Conservation (phyloP, 1,140 invertebrate genomes). For the Antheraea mylitta region DNA sequence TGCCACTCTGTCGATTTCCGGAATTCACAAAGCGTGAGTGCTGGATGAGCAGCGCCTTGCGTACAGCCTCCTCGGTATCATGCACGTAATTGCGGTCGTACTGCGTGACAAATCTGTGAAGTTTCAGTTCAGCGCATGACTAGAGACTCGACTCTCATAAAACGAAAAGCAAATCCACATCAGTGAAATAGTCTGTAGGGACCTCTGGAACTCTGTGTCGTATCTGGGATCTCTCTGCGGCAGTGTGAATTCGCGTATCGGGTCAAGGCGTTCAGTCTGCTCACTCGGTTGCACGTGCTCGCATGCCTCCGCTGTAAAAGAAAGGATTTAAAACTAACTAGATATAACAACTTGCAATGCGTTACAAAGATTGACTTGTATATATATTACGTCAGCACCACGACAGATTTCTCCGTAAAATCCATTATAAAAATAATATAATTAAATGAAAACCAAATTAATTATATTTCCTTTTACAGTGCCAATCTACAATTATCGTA, state of each 20-base stretch:
- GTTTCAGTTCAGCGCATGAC: background rate
- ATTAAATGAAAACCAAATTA: too few relatives aligned
- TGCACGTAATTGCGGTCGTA: slow-evolving; percentile 45
- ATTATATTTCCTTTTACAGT: too few relatives aligned
- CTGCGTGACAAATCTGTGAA: slow-evolving; percentile 39
- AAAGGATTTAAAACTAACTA: background rate
- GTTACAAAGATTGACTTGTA: background rate
- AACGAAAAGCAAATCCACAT: too few relatives aligned
- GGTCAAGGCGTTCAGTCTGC: slow-evolving; percentile 44
- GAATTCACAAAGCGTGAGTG: slow-evolving; percentile 41
- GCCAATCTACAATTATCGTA: too few relatives aligned
- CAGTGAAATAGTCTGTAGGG: too few relatives aligned
- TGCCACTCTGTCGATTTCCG: slow-evolving; percentile 48
- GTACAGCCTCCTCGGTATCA: slow-evolving; percentile 45
- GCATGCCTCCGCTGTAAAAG: slow-evolving; percentile 41
- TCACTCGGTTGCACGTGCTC: slow-evolving; percentile 36
- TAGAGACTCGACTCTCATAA: too few relatives aligned
- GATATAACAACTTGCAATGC: background rate
- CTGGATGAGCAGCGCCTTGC: slow-evolving; percentile 51
- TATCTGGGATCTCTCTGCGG: slow-evolving; percentile 38
- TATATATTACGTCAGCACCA: too few relatives aligned
- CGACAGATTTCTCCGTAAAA: too few relatives aligned
- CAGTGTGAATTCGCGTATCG: slow-evolving; percentile 53
- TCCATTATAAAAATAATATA: too few relatives aligned
- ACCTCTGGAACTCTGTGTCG: slow-evolving; percentile 35